Base-by-base conservation (phyloP, 1,140 invertebrate genomes). In the Drosophila lini region DNA sequence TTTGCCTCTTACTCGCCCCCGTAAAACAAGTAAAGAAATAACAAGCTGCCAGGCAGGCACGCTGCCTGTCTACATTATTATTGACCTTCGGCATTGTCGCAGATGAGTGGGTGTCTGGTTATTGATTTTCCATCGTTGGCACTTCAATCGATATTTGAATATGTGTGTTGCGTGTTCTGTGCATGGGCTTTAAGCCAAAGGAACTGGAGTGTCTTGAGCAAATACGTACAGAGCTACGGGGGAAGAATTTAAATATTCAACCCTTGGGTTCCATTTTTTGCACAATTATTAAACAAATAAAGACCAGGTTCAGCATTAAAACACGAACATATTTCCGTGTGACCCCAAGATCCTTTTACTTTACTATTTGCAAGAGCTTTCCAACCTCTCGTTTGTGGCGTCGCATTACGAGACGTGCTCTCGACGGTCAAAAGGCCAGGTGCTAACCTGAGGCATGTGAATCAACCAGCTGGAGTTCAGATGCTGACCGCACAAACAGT, bases 61-160 rank as follows among this genome's bases (percentile, higher is more conserved):
- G 71, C 82, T 79, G 56, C 58, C 67, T 83, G 80, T 69, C 62
- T 78, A 80, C 73, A 83, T 83, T 78, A 74, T 88, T 80, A 74
- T 83, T 82, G 84, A 88, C 83, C 83, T 88, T 88, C 84, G 68
- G 63, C 59, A 41, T 53, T 67, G 71, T 67, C 53, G 53, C 73
- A 75, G 71, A 74, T 74, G 41, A 60, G 57, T 55, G 61, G 75
- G 62, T 34, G 57, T 50, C 53, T 38, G 64, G 52, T 62, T 88
- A 88, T 88, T 83, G 83, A 88, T 88, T 89, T 80, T 55, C 47
- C 65, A 62, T 44, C 57, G 57, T 50, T 57, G 40, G 22, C 41
- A 41, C 50, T 63, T 58, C 63, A 80, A 86, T 86, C 83, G 77
- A 86, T 89, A 69, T 60, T 71, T 55, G 59, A 80, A 71, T 41